Percentiles rank a stretch among this genome's conserved stretches.
Conservation (phyloP, 2,888 invertebrate genomes). For the Ptilodon capucinus region DNA sequence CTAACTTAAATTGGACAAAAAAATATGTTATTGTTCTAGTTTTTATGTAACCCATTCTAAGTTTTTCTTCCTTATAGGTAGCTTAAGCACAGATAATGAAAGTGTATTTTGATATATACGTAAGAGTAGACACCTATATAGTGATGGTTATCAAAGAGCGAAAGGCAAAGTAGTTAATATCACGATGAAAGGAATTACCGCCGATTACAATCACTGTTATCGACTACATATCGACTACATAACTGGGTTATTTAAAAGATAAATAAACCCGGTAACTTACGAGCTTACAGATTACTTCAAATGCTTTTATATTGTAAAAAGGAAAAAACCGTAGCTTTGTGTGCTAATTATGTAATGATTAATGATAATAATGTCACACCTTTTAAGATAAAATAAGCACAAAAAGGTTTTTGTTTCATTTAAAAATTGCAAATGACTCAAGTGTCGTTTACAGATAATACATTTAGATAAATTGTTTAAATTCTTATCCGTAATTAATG, state of each 20-base stretch:
- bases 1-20: no score
- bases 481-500: no score
- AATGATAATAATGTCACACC: background rate
- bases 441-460: no score
- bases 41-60: no score
- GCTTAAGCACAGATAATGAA: background rate
- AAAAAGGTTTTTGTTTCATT: no score
- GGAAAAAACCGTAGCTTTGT: background rate
- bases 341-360: background rate
- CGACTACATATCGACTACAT: background rate
- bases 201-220: slow-evolving; percentile 14
- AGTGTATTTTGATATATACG: background rate
- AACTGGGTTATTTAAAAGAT: background rate
- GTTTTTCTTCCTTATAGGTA: no score
- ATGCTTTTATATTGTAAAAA: no score
- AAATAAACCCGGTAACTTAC: background rate
- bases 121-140: slow-evolving; percentile 1
- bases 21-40: no score
- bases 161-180: slow-evolving; percentile 19
- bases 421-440: no score
- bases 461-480: no score
- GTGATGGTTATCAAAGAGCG: slow-evolving; percentile 26
- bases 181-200: slow-evolving; percentile 19
- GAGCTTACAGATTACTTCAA: background rate
- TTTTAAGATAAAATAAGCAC: no score